Conservation (phyloP, 2,888 invertebrate species). For the Urechis unicinctus region DNA sequence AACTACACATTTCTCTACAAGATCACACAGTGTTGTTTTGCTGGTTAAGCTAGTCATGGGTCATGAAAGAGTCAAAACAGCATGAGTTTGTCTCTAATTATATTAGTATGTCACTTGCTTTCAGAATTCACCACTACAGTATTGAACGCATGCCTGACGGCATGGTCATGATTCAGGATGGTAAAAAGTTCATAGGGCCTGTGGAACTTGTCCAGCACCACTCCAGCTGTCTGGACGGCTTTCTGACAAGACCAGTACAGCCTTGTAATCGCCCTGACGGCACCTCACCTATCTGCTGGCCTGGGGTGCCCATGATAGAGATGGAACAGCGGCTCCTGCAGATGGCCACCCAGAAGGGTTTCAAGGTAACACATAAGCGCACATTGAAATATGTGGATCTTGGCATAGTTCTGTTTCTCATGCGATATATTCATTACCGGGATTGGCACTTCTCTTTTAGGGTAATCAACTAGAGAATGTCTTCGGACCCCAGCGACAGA, state of each 20-base stretch:
- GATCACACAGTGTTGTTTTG: too few relatives aligned
- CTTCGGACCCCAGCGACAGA: constrained; percentile 39
- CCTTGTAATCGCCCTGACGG: constrained; percentile 36
- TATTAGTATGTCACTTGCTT: background rate
- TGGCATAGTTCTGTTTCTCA: background rate
- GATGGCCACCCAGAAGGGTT: constrained; percentile 30
- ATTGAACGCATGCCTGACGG: constrained; percentile 48
- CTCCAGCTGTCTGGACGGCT: constrained; percentile 32
- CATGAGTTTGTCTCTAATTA: background rate
- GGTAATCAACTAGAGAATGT: constrained; percentile 28
- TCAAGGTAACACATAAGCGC: constrained; percentile 13
- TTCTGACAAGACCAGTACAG: constrained; percentile 37
- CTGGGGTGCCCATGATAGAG: constrained; percentile 45
- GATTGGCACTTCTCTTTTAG: constrained; percentile 1
- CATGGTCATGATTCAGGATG: constrained; percentile 43
- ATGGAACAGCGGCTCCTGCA: constrained; percentile 35
- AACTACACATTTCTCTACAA: too few relatives aligned
- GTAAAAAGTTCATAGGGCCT: constrained; percentile 40
- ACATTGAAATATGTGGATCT: too few relatives aligned
- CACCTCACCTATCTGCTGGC: constrained; percentile 41
- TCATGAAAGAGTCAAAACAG: too few relatives aligned
- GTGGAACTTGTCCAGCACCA: constrained; percentile 47
- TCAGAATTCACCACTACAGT: constrained; percentile 47
- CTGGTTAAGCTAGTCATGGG: too few relatives aligned
- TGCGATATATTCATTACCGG: background rate